phyloP scores from a whole-genome alignment of 2,113 vertebrate genomes.

The Corapipo altera region DNA sequence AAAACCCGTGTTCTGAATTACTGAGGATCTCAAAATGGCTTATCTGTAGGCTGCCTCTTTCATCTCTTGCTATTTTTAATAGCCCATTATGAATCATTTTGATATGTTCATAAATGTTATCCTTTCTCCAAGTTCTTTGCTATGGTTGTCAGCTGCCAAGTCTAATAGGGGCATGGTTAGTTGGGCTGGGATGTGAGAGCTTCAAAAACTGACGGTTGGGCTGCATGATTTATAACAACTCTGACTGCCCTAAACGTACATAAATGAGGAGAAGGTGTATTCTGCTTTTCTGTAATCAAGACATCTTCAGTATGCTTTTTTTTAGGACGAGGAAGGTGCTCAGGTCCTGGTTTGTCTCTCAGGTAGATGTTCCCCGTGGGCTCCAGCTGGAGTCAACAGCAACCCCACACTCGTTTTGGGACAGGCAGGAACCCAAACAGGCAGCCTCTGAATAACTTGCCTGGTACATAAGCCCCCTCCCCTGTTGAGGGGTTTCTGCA shows the following conservation, averaged over 20 bases:
- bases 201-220: neutral
- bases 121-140: neutral
- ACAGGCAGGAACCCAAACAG: neutral
- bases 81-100: constrained; percentile 42
- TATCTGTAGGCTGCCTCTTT: constrained; percentile 28
- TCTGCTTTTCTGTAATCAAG: neutral
- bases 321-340: neutral
- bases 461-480: neutral
- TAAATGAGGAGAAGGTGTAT: neutral
- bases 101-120: constrained; percentile 56
- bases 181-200: neutral
- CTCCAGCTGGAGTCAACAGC: neutral
- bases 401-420: neutral
- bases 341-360: neutral
- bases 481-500: neutral
- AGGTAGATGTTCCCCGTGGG: neutral
- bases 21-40: constrained; percentile 8
- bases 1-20: constrained; percentile 5
- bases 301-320: neutral
- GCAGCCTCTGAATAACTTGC: neutral
- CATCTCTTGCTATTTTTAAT: constrained; percentile 43
- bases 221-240: neutral
- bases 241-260: neutral
- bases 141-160: constrained; percentile 10
- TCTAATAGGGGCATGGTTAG: neutral